Base-by-base conservation (phyloP, 2,888 invertebrate genomes). In the Nebria brevicollis region DNA sequence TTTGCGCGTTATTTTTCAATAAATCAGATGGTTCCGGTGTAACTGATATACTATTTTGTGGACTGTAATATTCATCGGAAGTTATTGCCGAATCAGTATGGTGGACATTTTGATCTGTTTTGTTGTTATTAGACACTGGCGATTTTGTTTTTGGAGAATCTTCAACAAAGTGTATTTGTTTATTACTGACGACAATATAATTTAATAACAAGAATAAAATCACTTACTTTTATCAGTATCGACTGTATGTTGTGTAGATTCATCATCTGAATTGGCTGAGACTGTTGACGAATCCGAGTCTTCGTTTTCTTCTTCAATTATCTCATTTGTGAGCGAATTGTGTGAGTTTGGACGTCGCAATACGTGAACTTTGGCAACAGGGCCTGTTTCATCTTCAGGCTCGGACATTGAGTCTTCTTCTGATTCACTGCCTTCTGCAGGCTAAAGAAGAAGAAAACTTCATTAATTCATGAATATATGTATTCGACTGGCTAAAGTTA, bases 331-430 rank as follows among this genome's bases (percentile, higher is more conserved):
- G 42, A 81, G 15, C 2, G 81, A 81, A 66, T 66, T 43, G 64
- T 73, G 81, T 20, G 81, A 81, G 65, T 75, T 26, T 11, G 70
- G 76, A 66, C 72, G 72, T 11, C 64, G 72, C 15, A 76, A 5
- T 15, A 15, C 72, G 1, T n/a, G 66, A 75, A 20, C 72, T n/a
- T 20, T 72, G 8, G 34, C 7, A 41, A 74, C 13, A 74, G 79
- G 34, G 20, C 20, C 11, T n/a, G 26, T 41, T 11, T 70, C 77
- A n/a, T 81, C 81, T 77, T 81, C 81, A 13, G 72, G 76, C 8
- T 81, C 81, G 2, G 81, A 81, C 73, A 81, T 72, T 20, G 77
- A 77, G 54, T 81, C 81, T n/a, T 81, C 81, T 66, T 76, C 81
- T 11, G 77, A 75, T 8, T 66, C 68, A 72, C 74, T 73, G 8